Evolutionary conservation across 37 sponge, comb jelly and placozoan genomes (phyloP), one percentile per base, ranked within the genome.

Genomic region (Halisarca cf. caerulea): DNA sequence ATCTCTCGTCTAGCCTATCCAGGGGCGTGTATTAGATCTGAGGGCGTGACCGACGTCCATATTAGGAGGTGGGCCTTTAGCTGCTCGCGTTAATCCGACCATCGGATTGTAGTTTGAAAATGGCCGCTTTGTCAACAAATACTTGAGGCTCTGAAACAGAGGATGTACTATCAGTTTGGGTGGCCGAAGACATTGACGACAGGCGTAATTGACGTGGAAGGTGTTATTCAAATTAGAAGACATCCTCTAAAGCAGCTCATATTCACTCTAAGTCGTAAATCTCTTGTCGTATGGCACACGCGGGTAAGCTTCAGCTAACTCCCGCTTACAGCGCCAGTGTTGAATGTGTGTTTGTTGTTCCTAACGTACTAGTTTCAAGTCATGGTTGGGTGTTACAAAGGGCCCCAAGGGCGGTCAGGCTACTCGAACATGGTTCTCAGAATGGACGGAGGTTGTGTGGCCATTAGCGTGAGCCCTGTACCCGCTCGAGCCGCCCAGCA

Each of bases 191-290:
- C 45, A 17, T 23, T 74, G 24, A 24, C 3, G 36, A 39, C 38
- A 40, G 77, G 25, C 42, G 39, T 40, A 44, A 24, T 43, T 11
- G 77, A 74, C 36, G 77, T 2, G 2, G 77, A 44, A 20, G 25
- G 11, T 37, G 25, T 74, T 37, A 37, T 44, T 25, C 44, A 8
- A 8, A 37, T 74, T 32, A 74, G 25, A 41, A n/a, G 77, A 4
- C 77, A 74, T 74, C 77, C 77, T 74, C 77, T 74, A 44, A 74
- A 74, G 44, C 45, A 74, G 11, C 77, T 74, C 2, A 37, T 74
- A 14, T 44, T 74, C 24, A 37, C 77, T n/a, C 45, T 74, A 1
- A 74, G 44, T n/a, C 24, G 25, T 23, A 39, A 74, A 40, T 32
- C 77, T 24, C 25, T 74, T 17, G 1, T 74, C 23, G 45, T 74